Conservation (phyloP, 2,888 invertebrate genomes). For the Elaeidobius kamerunicus region DNA sequence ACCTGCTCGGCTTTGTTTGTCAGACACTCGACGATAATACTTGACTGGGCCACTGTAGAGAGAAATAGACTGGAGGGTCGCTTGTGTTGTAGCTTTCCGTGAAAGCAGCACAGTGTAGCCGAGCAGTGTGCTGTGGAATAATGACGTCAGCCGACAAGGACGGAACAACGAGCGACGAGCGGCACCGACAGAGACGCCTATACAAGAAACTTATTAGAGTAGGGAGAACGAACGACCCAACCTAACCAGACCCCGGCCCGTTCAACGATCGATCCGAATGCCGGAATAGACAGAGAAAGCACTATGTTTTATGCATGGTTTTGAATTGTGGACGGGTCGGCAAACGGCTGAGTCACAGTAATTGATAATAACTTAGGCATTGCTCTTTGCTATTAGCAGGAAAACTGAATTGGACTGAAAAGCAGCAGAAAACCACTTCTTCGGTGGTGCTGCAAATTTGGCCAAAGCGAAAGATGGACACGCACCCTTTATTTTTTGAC, state of each 20-base stretch:
- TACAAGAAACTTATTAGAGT: slow-evolving; percentile 48
- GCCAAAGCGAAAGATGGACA: slow-evolving; percentile 10
- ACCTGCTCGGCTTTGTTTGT: slow-evolving; percentile 46
- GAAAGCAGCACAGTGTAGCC: slow-evolving; percentile 52
- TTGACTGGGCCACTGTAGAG: slow-evolving; percentile 45
- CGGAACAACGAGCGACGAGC: slow-evolving; percentile 24
- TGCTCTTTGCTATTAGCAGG: slow-evolving; percentile 44
- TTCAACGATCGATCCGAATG: slow-evolving; percentile 49
- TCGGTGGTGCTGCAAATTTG: slow-evolving; percentile 21
- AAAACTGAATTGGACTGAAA: slow-evolving; percentile 37
- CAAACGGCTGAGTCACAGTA: slow-evolving; percentile 53
- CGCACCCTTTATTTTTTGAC: slow-evolving; percentile 13
- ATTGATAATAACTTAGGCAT: slow-evolving; percentile 52
- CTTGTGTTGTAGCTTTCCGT: slow-evolving; percentile 50
- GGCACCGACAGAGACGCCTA: slow-evolving; percentile 37
- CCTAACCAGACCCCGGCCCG: slow-evolving; percentile 50
- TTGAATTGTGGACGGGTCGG: slow-evolving; percentile 48
- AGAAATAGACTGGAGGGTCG: slow-evolving; percentile 53
- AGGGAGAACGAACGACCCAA: slow-evolving; percentile 49
- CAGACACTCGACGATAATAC: slow-evolving; percentile 35
- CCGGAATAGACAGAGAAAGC: slow-evolving; percentile 51
- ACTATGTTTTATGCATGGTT: slow-evolving; percentile 50
- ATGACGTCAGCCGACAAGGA: slow-evolving; percentile 49
- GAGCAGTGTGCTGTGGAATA: slow-evolving; percentile 48
- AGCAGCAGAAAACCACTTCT: slow-evolving; percentile 36